Conservation (phyloP, 2,888 invertebrate genomes). For the Metopia argyrocephala region DNA sequence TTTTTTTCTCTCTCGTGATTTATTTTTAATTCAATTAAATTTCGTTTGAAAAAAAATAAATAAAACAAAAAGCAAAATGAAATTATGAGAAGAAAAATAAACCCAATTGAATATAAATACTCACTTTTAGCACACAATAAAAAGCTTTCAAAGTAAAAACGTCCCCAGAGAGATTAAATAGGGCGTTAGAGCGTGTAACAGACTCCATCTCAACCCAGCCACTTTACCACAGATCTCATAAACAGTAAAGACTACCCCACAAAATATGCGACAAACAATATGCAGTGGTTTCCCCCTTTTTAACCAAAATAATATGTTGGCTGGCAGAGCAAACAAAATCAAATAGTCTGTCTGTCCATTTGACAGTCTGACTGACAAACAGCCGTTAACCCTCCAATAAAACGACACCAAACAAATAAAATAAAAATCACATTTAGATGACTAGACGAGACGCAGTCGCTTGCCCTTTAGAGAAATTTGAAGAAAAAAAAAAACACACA, state of each 20-base stretch:
- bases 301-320: constrained; percentile 48
- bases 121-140: constrained; percentile 49
- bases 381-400: constrained; percentile 25
- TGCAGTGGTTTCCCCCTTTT: constrained; percentile 74
- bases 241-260: constrained; percentile 48
- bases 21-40: constrained; percentile 58
- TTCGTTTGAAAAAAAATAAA: constrained; percentile 11
- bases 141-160: constrained; percentile 68
- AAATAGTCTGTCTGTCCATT: constrained; percentile 1
- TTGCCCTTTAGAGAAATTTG: constrained; percentile 48
- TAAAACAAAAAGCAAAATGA: background rate
- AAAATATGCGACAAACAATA: constrained; percentile 71
- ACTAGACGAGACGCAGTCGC: constrained; percentile 55
- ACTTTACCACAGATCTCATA: constrained; percentile 32
- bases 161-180: constrained; percentile 72
- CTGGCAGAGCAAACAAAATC: background rate
- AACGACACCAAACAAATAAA: constrained; percentile 42
- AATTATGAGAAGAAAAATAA: constrained; percentile 1
- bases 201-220: constrained; percentile 45
- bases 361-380: background rate
- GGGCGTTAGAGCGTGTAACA: constrained; percentile 78
- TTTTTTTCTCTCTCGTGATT: background rate
- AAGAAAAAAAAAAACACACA: too few species aligned
- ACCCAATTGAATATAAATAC: constrained; percentile 52
- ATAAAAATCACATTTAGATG: constrained; percentile 61